Evolutionary conservation across 2,888 invertebrate species (phyloP).

Genomic region (Litoditis marina): DNA sequence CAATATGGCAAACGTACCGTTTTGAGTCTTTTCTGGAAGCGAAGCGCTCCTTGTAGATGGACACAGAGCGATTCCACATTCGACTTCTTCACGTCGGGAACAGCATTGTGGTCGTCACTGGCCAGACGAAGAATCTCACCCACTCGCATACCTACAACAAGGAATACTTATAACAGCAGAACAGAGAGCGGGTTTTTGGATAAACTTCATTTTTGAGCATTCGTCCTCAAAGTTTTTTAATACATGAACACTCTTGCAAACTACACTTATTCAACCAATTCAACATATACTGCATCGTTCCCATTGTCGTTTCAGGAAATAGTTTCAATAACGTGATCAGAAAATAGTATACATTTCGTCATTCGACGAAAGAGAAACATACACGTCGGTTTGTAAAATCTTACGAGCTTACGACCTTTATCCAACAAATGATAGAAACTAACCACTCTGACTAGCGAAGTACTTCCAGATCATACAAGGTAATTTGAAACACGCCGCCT

Average conservation of each 20-base stretch:
- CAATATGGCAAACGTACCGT: conserved; percentile 22
- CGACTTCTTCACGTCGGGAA: conserved; percentile 54
- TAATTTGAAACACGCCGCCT: conserved; percentile 56
- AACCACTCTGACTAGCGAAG: conserved; percentile 57
- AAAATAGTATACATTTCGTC: neutral
- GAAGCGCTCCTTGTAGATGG: conserved; percentile 56
- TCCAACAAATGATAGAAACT: neutral
- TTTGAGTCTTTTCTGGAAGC: conserved; percentile 57
- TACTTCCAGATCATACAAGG: conserved; percentile 60
- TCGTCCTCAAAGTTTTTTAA: too few relatives aligned
- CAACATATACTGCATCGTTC: too few relatives aligned
- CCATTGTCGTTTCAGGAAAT: too few relatives aligned
- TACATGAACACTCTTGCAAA: too few relatives aligned
- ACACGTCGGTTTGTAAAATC: neutral
- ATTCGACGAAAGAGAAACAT: neutral
- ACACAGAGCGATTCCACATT: conserved; percentile 52
- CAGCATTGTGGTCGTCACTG: conserved; percentile 54
- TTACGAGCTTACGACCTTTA: too few relatives aligned
- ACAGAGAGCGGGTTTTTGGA: too few relatives aligned
- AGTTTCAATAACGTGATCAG: too few relatives aligned
- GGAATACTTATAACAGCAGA: too few relatives aligned
- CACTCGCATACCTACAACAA: conserved; percentile 54
- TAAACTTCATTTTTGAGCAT: too few relatives aligned
- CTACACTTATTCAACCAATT: too few relatives aligned
- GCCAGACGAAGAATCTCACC: conserved; percentile 58